These are phyloP conservation scores for Lithophane socia DNA, from an alignment of 2,888 invertebrate genomes.

Conservation along the genomic window DNA sequence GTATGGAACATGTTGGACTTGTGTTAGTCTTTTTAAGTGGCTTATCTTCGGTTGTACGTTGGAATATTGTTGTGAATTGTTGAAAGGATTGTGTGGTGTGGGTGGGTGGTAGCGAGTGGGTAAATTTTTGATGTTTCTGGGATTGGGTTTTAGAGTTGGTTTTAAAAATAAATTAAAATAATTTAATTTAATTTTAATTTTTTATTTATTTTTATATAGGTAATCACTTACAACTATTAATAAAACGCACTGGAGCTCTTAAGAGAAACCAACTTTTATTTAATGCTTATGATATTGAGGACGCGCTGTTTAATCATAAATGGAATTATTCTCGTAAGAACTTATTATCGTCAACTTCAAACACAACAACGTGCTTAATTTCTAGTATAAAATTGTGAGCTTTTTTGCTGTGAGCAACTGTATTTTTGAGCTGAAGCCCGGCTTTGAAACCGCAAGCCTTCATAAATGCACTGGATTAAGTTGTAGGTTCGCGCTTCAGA, in stretches of 20 bases:
- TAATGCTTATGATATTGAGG: not conserved
- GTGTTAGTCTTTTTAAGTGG: slow-evolving; percentile 29
- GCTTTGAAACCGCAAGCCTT: slow-evolving; percentile 23
- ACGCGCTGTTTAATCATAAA: not conserved
- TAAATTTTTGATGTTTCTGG: not conserved
- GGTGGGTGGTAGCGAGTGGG: too few relatives aligned
- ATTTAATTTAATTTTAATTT: too few relatives aligned
- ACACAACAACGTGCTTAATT: not conserved
- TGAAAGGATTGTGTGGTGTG: not conserved
- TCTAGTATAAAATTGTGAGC: not conserved
- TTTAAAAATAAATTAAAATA: too few relatives aligned
- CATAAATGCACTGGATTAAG: slow-evolving; percentile 39
- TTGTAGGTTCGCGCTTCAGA: slow-evolving; percentile 34
- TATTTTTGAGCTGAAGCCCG: slow-evolving; percentile 29
- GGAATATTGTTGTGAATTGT: not conserved
- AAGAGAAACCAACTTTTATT: not conserved
- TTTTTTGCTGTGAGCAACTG: not conserved
- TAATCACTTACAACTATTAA: too few relatives aligned
- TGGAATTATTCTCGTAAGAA: not conserved
- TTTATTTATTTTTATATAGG: too few relatives aligned
- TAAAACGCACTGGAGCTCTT: not conserved
- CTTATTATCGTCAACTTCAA: not conserved
- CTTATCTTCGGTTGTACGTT: not conserved
- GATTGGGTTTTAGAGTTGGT: not conserved
- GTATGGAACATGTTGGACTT: slow-evolving; percentile 21